A percentile compares a stretch with the other conserved stretches of the same genome.
phyloP scores from a whole-genome alignment of 23 tunicate species.

The Trididemnum clinides region DNA sequence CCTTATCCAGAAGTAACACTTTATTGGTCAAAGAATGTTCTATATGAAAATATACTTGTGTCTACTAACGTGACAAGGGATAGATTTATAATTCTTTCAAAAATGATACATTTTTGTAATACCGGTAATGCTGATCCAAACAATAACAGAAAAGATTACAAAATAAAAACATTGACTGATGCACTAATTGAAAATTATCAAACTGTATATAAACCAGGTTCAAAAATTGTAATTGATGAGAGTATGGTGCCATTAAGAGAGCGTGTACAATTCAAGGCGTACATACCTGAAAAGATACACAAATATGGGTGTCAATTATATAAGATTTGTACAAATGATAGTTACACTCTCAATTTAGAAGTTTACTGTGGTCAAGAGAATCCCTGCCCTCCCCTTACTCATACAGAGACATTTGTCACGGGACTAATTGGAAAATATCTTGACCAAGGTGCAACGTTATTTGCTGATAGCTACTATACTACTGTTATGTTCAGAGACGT shows the following conservation, averaged over 20 bases:
- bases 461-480: not conserved
- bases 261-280: not conserved
- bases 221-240: not conserved
- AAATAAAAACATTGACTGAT: not conserved
- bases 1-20: not conserved
- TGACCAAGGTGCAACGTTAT: not conserved
- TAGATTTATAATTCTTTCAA: not conserved
- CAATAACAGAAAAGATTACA: not conserved
- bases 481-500: too few relatives aligned
- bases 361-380: not conserved
- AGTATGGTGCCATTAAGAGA: not conserved
- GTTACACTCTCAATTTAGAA: not conserved
- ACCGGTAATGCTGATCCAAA: not conserved
- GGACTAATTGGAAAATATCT: not conserved
- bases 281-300: not conserved
- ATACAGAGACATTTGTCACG: not conserved
- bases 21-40: not conserved
- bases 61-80: not conserved
- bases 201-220: not conserved
- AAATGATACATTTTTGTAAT: not conserved
- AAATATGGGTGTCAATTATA: not conserved
- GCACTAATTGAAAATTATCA: not conserved
- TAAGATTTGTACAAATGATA: not conserved
- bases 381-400: not conserved
- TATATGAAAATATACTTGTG: not conserved